Evolutionary conservation across 1,140 invertebrate genomes (phyloP), one percentile per base, ranked within the genome.

Genomic region (Wiebesia pumilae): DNA sequence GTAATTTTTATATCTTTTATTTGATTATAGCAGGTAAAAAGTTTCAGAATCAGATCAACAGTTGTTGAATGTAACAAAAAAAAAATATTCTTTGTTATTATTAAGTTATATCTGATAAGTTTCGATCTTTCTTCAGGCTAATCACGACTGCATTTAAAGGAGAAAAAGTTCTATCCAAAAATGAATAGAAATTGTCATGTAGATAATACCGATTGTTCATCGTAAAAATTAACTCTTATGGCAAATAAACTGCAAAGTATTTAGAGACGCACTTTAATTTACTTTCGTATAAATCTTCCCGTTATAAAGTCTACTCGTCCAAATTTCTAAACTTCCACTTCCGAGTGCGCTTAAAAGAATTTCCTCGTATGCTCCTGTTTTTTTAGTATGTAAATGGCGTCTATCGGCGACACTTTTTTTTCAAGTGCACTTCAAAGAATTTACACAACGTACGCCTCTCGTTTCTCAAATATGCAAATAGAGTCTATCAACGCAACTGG

Each of bases 391-490:
- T 65, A 81, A 85, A 86, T 75, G 12, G 21, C 69, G 51, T 71
- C 78, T 82, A 86, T 67, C 85, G 84, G 30, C 75, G 47, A 62
- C 79, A 54, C 54, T 77, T 86, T 86, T n/a, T 82, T 73, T 82
- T 51, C 65, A n/a, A 81, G 54, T 40, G 71, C 85, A 86, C 85
- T 86, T 77, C 35, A 82, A 77, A 82, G 85, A 77, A 75, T 77
- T 81, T 82, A 77, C 82, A 77, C 43, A 58, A 40, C 62, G 40
- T 30, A n/a, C 27, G 12, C 30, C 14, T 77, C 47, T 85, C 51
- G 27, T 43, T 81, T 35, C 21, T 71, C 54, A 71, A 67, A 81
- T 82, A 86, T 86, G 85, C 85, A 86, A 86, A 86, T 86, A 30
- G 1, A 27, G 43, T 80, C 69, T 75, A 75, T 82, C 85, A 71